Conservation (phyloP, 2,888 invertebrate species). For the Drosophila affinis region DNA sequence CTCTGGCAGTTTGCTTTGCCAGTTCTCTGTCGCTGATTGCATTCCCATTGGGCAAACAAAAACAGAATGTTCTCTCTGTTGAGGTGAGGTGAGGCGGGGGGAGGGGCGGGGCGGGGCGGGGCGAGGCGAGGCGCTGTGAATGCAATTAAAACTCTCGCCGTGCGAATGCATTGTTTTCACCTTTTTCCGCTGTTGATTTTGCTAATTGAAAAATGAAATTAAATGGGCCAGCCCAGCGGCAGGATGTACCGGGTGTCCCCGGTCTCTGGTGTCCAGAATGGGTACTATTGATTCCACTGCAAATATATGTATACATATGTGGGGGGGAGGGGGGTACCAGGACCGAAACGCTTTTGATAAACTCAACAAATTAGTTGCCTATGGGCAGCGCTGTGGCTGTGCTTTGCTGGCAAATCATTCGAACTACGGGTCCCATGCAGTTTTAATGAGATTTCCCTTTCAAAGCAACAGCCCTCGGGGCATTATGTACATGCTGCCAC, state of each 20-base stretch:
- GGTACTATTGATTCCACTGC: constrained; percentile 16
- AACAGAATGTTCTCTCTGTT: neutral
- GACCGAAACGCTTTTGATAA: neutral
- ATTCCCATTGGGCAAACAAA: constrained; percentile 37
- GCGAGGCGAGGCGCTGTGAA: constrained; percentile 9
- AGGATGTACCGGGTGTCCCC: neutral
- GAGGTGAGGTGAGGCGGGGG: neutral
- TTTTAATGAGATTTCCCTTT: constrained; percentile 1
- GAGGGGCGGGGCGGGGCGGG: neutral
- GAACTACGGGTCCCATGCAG: neutral
- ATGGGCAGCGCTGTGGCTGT: neutral
- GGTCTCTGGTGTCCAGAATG: constrained; percentile 28
- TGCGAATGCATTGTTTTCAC: constrained; percentile 29
- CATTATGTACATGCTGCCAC: neutral
- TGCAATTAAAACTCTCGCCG: constrained; percentile 55
- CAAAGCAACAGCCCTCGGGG: neutral
- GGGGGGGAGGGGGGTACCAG: neutral
- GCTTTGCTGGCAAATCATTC: neutral
- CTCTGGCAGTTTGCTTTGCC: neutral
- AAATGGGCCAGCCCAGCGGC: constrained; percentile 22
- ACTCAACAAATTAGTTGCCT: neutral
- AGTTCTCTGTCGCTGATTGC: constrained; percentile 22
- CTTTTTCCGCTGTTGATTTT: constrained; percentile 46
- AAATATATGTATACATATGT: neutral
- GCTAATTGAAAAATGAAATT: constrained; percentile 64